phyloP scores from a whole-genome alignment of 2,888 invertebrate species.

The Tillus elongatus region DNA sequence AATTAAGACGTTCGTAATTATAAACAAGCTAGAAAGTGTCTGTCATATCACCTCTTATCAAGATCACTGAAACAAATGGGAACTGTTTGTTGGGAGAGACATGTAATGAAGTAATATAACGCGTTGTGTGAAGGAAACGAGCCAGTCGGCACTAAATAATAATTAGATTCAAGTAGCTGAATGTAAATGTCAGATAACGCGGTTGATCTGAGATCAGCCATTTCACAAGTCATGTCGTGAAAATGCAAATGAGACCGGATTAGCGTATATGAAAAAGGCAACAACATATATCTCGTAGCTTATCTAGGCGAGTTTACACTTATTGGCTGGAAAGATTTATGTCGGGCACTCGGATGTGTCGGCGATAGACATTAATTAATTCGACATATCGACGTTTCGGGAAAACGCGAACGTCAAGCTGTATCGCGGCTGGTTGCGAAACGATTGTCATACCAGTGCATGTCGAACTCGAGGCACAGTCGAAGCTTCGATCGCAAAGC shows the following conservation, averaged over 20 bases:
- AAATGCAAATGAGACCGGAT: conserved; percentile 32
- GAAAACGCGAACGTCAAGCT: conserved; percentile 16
- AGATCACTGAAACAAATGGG: no score
- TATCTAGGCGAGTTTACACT: conserved; percentile 27
- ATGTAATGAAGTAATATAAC: conserved; percentile 35
- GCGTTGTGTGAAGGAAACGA: conserved; percentile 30
- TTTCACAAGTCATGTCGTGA: conserved; percentile 31
- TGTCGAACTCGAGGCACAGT: no score
- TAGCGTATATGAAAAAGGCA: conserved; percentile 28
- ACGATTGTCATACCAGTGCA: no score
- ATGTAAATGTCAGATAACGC: conserved; percentile 38
- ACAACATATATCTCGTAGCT: conserved; percentile 27
- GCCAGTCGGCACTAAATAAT: conserved; percentile 39
- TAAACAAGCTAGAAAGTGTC: no score
- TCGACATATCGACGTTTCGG: conserved; percentile 26
- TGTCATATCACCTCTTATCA: no score
- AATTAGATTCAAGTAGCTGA: conserved; percentile 38
- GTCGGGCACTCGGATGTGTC: conserved; percentile 25
- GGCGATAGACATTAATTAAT: conserved; percentile 30
- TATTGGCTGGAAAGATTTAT: conserved; percentile 24
- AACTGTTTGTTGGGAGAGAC: no score
- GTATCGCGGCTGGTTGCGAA: no score
- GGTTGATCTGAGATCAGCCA: conserved; percentile 30
- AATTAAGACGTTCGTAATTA: no score
- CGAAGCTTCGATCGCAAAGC: no score